A percentile compares a stretch with the other conserved stretches of the same genome.
Conservation (phyloP, 1,140 invertebrate genomes). For the Drosophila jambulina region DNA sequence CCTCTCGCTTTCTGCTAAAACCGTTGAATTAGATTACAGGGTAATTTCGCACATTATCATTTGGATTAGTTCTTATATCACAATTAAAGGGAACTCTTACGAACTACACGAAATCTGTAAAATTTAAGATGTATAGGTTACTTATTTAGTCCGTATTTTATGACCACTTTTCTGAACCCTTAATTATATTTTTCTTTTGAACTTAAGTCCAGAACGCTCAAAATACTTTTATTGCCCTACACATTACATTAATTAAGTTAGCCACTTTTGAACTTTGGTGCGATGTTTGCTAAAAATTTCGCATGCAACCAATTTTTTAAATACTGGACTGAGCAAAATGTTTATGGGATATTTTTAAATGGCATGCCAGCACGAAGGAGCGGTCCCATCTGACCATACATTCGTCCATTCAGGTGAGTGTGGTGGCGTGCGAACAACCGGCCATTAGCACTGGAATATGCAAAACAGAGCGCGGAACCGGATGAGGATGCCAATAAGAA, state of each 20-base stretch:
- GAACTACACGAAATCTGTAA: background rate
- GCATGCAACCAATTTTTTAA: slow-evolving; percentile 36
- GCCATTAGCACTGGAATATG: slow-evolving; percentile 45
- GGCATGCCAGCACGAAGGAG: slow-evolving; percentile 44
- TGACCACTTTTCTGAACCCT: background rate
- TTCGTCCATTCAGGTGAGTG: slow-evolving; percentile 11
- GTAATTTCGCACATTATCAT: background rate
- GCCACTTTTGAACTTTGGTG: slow-evolving; percentile 43
- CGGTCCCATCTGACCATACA: slow-evolving; percentile 23
- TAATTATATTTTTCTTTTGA: background rate
- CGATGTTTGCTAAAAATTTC: slow-evolving; percentile 34
- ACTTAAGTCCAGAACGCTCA: background rate
- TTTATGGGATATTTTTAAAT: slow-evolving; percentile 41
- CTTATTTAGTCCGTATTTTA: background rate
- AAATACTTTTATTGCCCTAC: slow-evolving; percentile 26
- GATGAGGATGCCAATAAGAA: slow-evolving; percentile 46
- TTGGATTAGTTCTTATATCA: background rate
- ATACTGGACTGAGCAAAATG: slow-evolving; percentile 44
- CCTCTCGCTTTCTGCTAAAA: background rate
- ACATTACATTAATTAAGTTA: slow-evolving; percentile 47
- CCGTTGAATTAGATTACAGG: background rate
- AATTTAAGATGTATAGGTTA: background rate
- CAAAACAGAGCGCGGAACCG: slow-evolving; percentile 43
- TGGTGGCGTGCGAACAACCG: slow-evolving; percentile 38
- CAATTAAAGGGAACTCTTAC: background rate